Conservation (phyloP, 1,140 invertebrate genomes). For the Pachyrhynchus sulphureomaculatus region DNA sequence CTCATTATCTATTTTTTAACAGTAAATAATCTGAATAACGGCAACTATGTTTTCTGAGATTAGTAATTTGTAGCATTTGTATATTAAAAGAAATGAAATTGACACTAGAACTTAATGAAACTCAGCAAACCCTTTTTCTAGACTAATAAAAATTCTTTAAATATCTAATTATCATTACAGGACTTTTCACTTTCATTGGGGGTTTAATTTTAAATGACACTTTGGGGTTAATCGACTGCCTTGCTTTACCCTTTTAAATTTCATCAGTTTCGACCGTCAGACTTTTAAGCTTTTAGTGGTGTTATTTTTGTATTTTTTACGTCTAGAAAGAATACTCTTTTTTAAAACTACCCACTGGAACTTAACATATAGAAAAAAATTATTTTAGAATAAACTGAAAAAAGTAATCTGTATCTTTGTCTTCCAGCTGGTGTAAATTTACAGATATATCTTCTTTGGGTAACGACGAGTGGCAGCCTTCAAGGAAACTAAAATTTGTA, state of each 20-base stretch:
- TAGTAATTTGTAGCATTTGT: background rate
- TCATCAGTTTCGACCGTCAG: slow-evolving; percentile 24
- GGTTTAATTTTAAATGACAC: slow-evolving; percentile 35
- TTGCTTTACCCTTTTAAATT: slow-evolving; percentile 32
- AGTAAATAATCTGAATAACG: too few species aligned
- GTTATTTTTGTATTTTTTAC: slow-evolving; percentile 21
- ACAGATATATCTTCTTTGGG: too few species aligned
- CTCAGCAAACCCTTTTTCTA: slow-evolving; percentile 29
- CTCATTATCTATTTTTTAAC: too few species aligned
- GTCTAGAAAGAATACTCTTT: slow-evolving; percentile 1
- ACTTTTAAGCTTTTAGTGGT: slow-evolving; percentile 30
- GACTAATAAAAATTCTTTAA: slow-evolving; percentile 36
- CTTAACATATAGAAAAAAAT: too few species aligned
- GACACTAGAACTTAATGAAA: slow-evolving; percentile 28
- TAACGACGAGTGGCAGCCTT: too few species aligned
- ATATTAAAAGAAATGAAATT: slow-evolving; percentile 17
- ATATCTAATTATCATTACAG: slow-evolving; percentile 37
- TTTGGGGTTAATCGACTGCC: slow-evolving; percentile 34
- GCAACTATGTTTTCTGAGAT: too few species aligned
- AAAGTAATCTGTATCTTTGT: too few species aligned
- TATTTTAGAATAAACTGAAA: too few species aligned
- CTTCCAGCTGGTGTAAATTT: too few species aligned
- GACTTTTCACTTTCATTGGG: slow-evolving; percentile 37
- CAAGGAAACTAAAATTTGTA: too few species aligned
- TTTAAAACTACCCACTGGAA: too few species aligned